Conservation (phyloP, 2,797 vertebrate genomes). For the Gallinago stenura region DNA sequence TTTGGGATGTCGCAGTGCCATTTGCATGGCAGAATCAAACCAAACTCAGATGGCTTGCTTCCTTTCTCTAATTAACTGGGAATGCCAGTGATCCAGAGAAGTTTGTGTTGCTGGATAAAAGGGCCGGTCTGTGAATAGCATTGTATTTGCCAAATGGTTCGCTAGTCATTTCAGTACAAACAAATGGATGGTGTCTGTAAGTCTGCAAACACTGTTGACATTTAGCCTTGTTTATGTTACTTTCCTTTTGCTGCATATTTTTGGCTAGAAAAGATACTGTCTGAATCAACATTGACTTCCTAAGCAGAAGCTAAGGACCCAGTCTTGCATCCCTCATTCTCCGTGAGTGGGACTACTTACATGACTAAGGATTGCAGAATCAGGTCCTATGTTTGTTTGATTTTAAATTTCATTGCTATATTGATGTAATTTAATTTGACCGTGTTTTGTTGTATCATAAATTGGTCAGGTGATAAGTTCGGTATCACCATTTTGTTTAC, state of each 20-base stretch:
- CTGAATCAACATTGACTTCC: slow-evolving; percentile 77
- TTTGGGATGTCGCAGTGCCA: slow-evolving; percentile 54
- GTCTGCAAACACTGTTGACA: slow-evolving; percentile 82
- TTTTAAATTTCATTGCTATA: not conserved
- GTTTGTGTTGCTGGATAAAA: slow-evolving; percentile 75
- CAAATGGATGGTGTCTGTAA: slow-evolving; percentile 81
- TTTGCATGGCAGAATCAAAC: slow-evolving; percentile 67
- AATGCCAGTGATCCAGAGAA: slow-evolving; percentile 72
- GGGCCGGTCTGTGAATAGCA: slow-evolving; percentile 71
- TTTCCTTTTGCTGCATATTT: slow-evolving; percentile 79
- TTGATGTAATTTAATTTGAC: not conserved
- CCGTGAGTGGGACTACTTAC: slow-evolving; percentile 30
- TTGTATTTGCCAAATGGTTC: slow-evolving; percentile 81
- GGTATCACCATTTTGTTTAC: not conserved
- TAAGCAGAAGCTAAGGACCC: slow-evolving; percentile 71
- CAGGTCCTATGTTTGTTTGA: slow-evolving; percentile 36
- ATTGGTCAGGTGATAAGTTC: not conserved
- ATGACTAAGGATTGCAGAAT: slow-evolving; percentile 60
- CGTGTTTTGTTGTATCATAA: not conserved
- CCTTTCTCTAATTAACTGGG: slow-evolving; percentile 75
- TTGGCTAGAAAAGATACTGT: slow-evolving; percentile 79
- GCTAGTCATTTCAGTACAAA: slow-evolving; percentile 81
- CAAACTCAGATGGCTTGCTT: slow-evolving; percentile 68
- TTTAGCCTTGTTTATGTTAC: slow-evolving; percentile 83
- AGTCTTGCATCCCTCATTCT: slow-evolving; percentile 41